Evolutionary conservation across 2,888 invertebrate species (phyloP).

Genomic region (Meiosimyza platycephala): DNA sequence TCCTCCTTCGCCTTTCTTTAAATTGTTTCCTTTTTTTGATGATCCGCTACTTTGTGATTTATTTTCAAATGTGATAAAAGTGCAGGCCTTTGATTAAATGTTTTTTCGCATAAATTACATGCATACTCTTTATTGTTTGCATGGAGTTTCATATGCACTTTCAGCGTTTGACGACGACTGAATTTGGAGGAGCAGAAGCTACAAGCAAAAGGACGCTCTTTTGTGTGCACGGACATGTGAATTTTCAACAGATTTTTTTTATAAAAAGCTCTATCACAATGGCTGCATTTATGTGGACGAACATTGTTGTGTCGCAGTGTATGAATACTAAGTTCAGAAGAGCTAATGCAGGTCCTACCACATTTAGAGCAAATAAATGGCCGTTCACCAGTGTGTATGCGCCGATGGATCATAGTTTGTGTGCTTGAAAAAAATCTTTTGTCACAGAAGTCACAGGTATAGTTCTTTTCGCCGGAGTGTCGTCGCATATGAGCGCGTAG

Average conservation of each 20-base stretch:
- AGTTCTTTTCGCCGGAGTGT: conserved; percentile 52
- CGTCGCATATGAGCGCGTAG: conserved; percentile 40
- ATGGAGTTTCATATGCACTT: conserved; percentile 44
- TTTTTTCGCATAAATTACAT: conserved; percentile 45
- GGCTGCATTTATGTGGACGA: conserved; percentile 52
- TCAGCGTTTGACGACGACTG: conserved; percentile 42
- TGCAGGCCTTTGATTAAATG: conserved; percentile 46
- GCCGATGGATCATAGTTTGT: conserved; percentile 57
- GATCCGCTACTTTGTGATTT: conserved; percentile 25
- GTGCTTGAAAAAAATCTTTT: conserved; percentile 60
- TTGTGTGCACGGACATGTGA: too few relatives aligned
- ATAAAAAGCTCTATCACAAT: conserved; percentile 24
- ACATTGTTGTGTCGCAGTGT: conserved; percentile 57
- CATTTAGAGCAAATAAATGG: conserved; percentile 58
- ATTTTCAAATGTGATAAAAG: conserved; percentile 42
- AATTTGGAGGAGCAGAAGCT: conserved; percentile 40
- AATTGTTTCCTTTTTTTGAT: too few relatives aligned
- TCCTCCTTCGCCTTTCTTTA: too few relatives aligned
- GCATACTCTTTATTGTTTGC: conserved; percentile 45
- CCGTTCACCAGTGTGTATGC: conserved; percentile 60
- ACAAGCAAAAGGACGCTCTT: too few relatives aligned
- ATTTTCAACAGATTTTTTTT: too few relatives aligned
- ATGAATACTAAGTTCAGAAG: conserved; percentile 57
- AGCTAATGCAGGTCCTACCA: conserved; percentile 53
- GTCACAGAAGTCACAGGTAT: conserved; percentile 56